Percentiles rank a stretch among this genome's conserved stretches.
Evolutionary conservation across 2,797 vertebrate species (phyloP).

Genomic region (Arctocebus calabarensis): DNA sequence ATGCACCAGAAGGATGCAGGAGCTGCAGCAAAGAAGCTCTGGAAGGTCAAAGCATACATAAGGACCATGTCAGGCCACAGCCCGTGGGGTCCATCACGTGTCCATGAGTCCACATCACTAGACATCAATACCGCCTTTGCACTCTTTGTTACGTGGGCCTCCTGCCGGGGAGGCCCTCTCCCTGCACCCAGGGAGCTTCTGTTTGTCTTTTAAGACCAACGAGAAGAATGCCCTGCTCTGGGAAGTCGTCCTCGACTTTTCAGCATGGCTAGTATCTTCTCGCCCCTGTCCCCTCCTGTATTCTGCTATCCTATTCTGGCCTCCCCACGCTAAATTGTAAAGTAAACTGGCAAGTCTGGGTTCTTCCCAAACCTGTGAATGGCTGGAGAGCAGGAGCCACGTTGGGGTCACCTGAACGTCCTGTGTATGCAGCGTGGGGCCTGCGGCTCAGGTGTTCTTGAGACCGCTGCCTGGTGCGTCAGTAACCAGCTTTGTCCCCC

Average conservation of each 20-base stretch:
- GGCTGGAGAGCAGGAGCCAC: neutral
- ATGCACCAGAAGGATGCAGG: fast-evolving
- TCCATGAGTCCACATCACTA: neutral
- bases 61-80: neutral
- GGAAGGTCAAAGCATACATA: neutral
- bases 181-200: neutral
- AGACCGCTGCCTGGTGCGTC: neutral
- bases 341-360: neutral
- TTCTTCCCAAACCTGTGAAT: neutral
- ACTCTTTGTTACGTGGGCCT: neutral
- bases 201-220: neutral
- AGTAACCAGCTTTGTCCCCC: no score
- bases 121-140: neutral
- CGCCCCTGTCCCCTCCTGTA: no score
- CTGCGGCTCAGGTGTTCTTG: no score
- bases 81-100: neutral
- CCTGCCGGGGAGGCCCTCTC: neutral
- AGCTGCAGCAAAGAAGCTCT: neutral
- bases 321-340: neutral
- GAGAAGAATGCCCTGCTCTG: neutral
- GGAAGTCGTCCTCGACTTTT: neutral
- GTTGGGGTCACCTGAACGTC: no score
- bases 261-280: neutral
- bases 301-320: neutral
- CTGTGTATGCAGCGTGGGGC: neutral